These are phyloP conservation scores for Corythornis cristatus DNA, from an alignment of 2,113 vertebrate genomes.

Conservation along the genomic window DNA sequence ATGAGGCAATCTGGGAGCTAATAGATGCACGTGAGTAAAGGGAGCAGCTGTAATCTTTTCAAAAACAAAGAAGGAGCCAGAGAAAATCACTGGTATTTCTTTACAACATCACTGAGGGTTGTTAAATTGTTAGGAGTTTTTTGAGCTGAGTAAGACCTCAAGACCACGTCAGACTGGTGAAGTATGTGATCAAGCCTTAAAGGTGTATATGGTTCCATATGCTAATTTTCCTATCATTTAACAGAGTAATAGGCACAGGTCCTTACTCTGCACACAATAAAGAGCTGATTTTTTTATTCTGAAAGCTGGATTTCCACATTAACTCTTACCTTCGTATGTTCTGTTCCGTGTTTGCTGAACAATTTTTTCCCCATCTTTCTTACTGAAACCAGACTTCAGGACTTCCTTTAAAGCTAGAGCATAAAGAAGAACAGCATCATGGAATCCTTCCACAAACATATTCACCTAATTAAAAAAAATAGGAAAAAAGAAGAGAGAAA, in stretches of 20 bases:
- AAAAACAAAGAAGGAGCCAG: slow-evolving; percentile 47
- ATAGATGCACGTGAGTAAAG: not conserved
- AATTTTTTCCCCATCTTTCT: slow-evolving; percentile 90
- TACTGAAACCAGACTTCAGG: slow-evolving; percentile 86
- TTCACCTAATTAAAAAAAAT: slow-evolving; percentile 84
- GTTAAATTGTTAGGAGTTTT: not conserved
- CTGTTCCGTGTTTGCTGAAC: slow-evolving; percentile 91
- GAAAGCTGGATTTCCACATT: not conserved
- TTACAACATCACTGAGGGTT: not conserved
- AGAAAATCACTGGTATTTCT: slow-evolving; percentile 46
- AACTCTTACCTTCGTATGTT: slow-evolving; percentile 91
- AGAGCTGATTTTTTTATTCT: not conserved
- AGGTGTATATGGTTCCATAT: not conserved
- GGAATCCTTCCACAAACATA: slow-evolving; percentile 98
- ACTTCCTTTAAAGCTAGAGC: slow-evolving; percentile 90
- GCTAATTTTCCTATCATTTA: not conserved
- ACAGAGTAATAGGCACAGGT: not conserved
- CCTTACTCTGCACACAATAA: not conserved
- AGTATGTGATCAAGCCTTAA: not conserved
- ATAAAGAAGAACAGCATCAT: slow-evolving; percentile 93
- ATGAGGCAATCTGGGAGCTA: slow-evolving; percentile 37
- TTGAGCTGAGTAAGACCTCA: not conserved
- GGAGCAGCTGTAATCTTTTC: slow-evolving; percentile 1
- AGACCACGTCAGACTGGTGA: not conserved
- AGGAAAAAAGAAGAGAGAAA: not conserved